These are phyloP conservation scores for Forbesichthys papilliferus DNA, from an alignment of 2,113 vertebrate genomes.

Conservation along the genomic window DNA sequence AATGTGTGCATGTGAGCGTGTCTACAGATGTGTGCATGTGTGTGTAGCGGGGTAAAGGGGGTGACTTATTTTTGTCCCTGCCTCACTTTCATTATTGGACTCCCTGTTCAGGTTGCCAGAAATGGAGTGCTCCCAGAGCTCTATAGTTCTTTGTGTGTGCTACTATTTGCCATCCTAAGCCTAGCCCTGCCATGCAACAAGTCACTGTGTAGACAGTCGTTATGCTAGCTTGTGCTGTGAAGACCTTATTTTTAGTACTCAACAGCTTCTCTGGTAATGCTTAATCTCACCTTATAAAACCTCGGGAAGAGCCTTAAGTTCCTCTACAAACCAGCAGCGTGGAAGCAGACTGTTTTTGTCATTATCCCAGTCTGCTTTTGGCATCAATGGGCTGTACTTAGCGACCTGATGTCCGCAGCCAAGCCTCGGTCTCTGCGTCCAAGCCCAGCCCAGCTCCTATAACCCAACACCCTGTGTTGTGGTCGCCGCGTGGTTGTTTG, in stretches of 20 bases:
- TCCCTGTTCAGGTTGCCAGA: slow-evolving; percentile 25
- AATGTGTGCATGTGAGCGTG: slow-evolving; percentile 30
- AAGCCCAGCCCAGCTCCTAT: slow-evolving; percentile 50
- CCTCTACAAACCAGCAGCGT: slow-evolving; percentile 33
- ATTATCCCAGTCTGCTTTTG: slow-evolving; percentile 62
- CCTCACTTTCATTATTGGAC: slow-evolving; percentile 43
- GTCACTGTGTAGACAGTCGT: slow-evolving; percentile 13
- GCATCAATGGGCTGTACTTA: slow-evolving; percentile 43
- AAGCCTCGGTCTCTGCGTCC: slow-evolving; percentile 55
- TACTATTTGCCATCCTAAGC: background rate
- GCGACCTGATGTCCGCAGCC: slow-evolving; percentile 43
- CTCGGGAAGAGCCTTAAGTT: slow-evolving; percentile 40
- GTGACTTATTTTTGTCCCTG: slow-evolving; percentile 24
- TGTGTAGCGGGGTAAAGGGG: slow-evolving; percentile 1
- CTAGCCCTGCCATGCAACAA: background rate
- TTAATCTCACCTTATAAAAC: slow-evolving; percentile 52
- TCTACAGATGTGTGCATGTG: slow-evolving; percentile 20
- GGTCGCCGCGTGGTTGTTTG: slow-evolving; percentile 43
- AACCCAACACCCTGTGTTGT: slow-evolving; percentile 62
- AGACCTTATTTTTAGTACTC: slow-evolving; percentile 56
- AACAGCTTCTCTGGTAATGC: slow-evolving; percentile 36
- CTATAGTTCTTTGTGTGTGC: background rate
- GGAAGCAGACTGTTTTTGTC: slow-evolving; percentile 69
- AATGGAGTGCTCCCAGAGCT: background rate
- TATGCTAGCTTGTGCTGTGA: slow-evolving; percentile 29